Conservation (phyloP, 2,888 invertebrate genomes). For the Heliconius sara region DNA sequence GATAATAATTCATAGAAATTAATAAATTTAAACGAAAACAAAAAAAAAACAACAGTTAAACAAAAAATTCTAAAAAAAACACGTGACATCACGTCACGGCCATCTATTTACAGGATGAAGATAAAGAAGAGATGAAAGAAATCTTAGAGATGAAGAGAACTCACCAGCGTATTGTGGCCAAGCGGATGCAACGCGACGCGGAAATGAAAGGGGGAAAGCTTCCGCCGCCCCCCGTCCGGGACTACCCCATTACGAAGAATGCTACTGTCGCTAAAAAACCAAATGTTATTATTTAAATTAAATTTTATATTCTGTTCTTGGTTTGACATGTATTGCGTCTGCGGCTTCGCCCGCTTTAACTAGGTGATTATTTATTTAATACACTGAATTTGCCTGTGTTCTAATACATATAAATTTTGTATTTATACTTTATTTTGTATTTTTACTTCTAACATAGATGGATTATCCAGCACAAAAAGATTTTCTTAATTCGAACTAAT, state of each 20-base stretch:
- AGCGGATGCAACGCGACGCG: conserved; percentile 80
- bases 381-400: no score
- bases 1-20: no score
- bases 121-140: conserved; percentile 97
- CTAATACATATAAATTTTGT: no score
- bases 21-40: background rate
- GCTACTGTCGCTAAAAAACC: conserved; percentile 28
- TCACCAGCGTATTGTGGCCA: conserved; percentile 91
- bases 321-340: no score
- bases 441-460: background rate
- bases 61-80: background rate
- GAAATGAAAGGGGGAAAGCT: conserved; percentile 60
- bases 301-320: background rate
- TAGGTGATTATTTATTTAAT: no score
- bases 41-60: background rate
- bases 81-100: background rate
- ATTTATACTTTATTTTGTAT: no score
- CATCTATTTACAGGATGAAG: conserved; percentile 88
- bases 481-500: background rate
- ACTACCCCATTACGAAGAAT: conserved; percentile 70
- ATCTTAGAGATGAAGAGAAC: conserved; percentile 95
- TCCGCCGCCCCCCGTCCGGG: conserved; percentile 56
- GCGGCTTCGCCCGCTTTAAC: no score
- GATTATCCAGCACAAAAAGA: background rate
- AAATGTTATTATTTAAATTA: conserved; percentile 17